These are phyloP conservation scores for Stomatorhinus walkeri DNA, from an alignment of 2,797 vertebrate species.

Conservation along the genomic window DNA sequence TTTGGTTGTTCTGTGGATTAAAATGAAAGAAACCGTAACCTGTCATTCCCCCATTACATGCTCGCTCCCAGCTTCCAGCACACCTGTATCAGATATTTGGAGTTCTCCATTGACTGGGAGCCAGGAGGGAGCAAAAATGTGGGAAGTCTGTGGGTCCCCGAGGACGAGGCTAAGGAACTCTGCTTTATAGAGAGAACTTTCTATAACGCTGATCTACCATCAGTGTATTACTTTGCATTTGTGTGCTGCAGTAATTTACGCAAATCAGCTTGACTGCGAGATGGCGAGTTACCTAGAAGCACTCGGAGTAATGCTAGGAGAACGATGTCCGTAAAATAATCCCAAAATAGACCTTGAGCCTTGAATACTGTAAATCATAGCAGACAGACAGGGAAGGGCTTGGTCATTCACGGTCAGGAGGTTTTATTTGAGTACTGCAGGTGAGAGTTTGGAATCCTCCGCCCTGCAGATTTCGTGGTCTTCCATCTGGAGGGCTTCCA, in stretches of 20 bases:
- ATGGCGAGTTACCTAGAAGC: background rate
- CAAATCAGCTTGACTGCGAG: background rate
- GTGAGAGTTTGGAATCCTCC: background rate
- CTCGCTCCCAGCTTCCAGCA: background rate
- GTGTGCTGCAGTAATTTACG: background rate
- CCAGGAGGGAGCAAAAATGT: background rate
- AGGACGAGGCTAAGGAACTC: background rate
- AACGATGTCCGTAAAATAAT: background rate
- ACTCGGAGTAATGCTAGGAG: background rate
- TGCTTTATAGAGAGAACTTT: background rate
- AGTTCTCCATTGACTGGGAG: background rate
- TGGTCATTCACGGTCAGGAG: background rate
- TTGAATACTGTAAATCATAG: background rate
- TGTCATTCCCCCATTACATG: background rate
- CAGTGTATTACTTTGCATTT: background rate
- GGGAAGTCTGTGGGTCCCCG: background rate
- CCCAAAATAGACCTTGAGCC: background rate
- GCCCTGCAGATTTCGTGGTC: background rate
- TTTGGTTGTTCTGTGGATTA: background rate
- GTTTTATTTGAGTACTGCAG: background rate
- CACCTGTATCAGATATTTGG: background rate
- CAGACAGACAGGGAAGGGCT: background rate
- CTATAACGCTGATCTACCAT: background rate
- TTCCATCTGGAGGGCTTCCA: background rate
- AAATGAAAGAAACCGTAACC: background rate